Conservation (phyloP, 2,888 invertebrate genomes). For the Carcina quercana region DNA sequence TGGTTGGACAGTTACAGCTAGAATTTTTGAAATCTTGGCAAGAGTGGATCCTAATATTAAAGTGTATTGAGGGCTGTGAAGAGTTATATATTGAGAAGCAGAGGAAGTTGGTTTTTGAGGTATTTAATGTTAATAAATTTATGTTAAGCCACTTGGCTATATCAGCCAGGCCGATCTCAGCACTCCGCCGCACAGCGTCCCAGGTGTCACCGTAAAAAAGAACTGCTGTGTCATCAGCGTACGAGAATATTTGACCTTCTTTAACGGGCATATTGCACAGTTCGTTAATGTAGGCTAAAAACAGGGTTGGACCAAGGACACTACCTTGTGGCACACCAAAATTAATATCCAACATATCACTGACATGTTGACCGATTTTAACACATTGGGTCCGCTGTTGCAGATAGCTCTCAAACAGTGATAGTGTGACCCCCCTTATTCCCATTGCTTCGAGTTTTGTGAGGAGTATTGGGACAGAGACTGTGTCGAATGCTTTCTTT, state of each 20-base stretch:
- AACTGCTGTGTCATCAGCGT: conserved; percentile 4
- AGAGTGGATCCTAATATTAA: too few relatives aligned
- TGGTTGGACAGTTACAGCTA: too few relatives aligned
- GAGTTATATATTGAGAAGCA: too few relatives aligned
- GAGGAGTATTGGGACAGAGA: too few relatives aligned
- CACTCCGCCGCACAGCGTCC: conserved; percentile 4
- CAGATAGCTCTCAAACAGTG: neutral
- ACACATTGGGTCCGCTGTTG: neutral
- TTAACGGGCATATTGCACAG: neutral
- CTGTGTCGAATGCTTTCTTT: conserved; percentile 5
- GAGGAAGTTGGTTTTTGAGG: too few relatives aligned
- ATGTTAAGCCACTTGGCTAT: too few relatives aligned
- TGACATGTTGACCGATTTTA: neutral
- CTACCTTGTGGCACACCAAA: conserved; percentile 1
- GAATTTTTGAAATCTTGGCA: too few relatives aligned
- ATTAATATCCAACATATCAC: neutral
- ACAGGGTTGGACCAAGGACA: conserved; percentile 3
- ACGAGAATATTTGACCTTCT: neutral
- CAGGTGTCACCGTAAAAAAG: conserved; percentile 2
- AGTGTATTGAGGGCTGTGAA: too few relatives aligned
- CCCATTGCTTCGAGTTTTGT: neutral
- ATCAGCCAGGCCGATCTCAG: too few relatives aligned
- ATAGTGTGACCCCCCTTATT: neutral
- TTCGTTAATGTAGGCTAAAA: conserved; percentile 1
- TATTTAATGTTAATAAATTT: too few relatives aligned